phyloP scores from a whole-genome alignment of 2,797 vertebrate genomes.

The Nyctibius grandis region DNA sequence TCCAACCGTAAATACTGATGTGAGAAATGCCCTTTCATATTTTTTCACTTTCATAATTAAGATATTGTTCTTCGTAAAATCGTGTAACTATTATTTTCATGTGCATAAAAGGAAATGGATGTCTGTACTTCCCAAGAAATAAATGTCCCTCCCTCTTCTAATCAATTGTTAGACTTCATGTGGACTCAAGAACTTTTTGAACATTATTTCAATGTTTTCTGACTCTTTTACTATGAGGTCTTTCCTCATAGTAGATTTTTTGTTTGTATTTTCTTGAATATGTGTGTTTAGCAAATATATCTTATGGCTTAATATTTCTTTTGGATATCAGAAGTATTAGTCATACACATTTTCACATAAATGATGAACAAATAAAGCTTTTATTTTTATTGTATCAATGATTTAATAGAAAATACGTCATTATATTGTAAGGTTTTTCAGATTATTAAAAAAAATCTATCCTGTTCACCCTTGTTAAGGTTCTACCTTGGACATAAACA shows the following conservation, averaged over 20 bases:
- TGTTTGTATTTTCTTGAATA: background rate
- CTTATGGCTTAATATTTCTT: background rate
- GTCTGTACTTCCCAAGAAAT: background rate
- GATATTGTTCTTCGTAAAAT: background rate
- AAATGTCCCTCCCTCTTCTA: background rate
- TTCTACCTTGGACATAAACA: background rate
- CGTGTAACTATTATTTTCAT: background rate
- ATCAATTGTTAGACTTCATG: background rate
- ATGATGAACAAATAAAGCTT: background rate
- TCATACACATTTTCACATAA: background rate
- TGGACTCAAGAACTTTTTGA: background rate
- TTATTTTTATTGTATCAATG: background rate
- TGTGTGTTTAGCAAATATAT: background rate
- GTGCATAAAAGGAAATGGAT: background rate
- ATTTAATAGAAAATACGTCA: background rate
- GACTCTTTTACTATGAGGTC: background rate
- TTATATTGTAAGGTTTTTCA: background rate
- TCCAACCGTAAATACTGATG: background rate
- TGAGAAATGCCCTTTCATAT: background rate
- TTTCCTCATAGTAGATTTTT: background rate
- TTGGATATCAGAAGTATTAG: background rate
- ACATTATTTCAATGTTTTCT: background rate
- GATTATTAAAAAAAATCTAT: background rate
- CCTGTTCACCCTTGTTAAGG: background rate
- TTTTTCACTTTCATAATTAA: background rate